phyloP scores from a whole-genome alignment of 2,888 invertebrate species.

The Ligdia adustata region DNA sequence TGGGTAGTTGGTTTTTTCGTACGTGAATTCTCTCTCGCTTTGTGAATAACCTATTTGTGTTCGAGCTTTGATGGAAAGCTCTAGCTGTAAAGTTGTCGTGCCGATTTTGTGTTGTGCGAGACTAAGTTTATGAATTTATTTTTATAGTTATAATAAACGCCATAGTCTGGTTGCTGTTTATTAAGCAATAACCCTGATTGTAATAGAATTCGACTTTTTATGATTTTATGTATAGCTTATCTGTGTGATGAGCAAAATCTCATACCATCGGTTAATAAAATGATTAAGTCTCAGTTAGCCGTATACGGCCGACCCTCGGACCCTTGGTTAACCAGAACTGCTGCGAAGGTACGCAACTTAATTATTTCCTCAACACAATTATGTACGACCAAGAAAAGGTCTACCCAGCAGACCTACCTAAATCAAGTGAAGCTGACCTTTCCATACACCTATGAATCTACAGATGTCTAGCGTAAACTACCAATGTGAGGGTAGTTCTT shows the following conservation, averaged over 20 bases:
- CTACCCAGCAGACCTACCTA: slow-evolving; percentile 19
- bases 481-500: slow-evolving; percentile 18
- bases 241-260: too few species aligned
- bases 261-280: slow-evolving; percentile 12
- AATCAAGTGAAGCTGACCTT: slow-evolving; percentile 25
- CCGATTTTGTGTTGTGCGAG: slow-evolving; percentile 15
- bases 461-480: slow-evolving; percentile 26
- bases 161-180: too few species aligned
- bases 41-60: slow-evolving; percentile 62
- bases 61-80: slow-evolving; percentile 46
- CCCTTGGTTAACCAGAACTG: slow-evolving; percentile 26
- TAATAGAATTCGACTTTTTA: too few species aligned
- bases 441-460: slow-evolving; percentile 19
- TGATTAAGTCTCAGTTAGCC: slow-evolving; percentile 11
- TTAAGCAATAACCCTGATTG: too few species aligned
- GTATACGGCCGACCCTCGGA: slow-evolving; percentile 14
- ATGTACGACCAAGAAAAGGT: slow-evolving; percentile 21
- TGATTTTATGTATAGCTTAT: too few species aligned
- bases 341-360: slow-evolving; percentile 22
- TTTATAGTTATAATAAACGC: too few species aligned
- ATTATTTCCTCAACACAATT: slow-evolving; percentile 26
- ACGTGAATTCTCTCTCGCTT: slow-evolving; percentile 60
- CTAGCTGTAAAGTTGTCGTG: slow-evolving; percentile 22
- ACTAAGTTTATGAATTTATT: too few species aligned
- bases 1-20: slow-evolving; percentile 61